Evolutionary conservation across 2,888 invertebrate genomes (phyloP), one percentile per base, ranked within the genome.

Genomic region (Agapostemon virescens): DNA sequence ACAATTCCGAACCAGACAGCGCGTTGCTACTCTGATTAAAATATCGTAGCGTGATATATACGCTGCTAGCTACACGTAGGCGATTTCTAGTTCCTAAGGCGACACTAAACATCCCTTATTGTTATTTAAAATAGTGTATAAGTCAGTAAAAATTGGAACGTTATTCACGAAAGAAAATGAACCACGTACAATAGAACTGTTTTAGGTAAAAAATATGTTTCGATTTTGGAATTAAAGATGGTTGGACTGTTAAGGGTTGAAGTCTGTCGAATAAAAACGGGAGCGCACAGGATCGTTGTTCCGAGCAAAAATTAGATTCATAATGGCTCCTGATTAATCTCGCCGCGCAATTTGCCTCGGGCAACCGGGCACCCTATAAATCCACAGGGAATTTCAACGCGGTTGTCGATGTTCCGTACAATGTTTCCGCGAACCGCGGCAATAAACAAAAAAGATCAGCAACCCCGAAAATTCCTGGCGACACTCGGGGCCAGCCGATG

Each of bases 401-500:
- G 55, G 26, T 17, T n/a, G 26, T 30, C 55, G 26, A 26, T 2
- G 15, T 6, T 3, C 61, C 0, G 33, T 17, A 33, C 61, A 61
- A 61, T 33, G 61, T 20, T 61, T 61, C 33, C 61, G 30, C 61
- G 63, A 63, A 63, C 20, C 33, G 61, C 33, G 20, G 11, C 17
- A 9, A 36, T 13, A 20, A 63, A 13, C 36, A 36, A 63, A 36
- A 63, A n/a, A 4, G n/a, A 63, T 33, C 7, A 33, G 20, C 33
- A 20, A n/a, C 17, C 36, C n/a, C 36, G 36, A 63, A 63, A 63
- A 63, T 63, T 63, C 36, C 36, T 13, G 63, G 11, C 63, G 63
- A 36, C 63, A 36, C n/a, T n/a, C 20, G 36, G 36, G 20, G n/a
- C n/a, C 20, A 20, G 63, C 11, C n/a, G n/a, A 1, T 20, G 36